These are phyloP conservation scores for Autographa gamma DNA, from an alignment of 2,888 invertebrate species.

Conservation along the genomic window DNA sequence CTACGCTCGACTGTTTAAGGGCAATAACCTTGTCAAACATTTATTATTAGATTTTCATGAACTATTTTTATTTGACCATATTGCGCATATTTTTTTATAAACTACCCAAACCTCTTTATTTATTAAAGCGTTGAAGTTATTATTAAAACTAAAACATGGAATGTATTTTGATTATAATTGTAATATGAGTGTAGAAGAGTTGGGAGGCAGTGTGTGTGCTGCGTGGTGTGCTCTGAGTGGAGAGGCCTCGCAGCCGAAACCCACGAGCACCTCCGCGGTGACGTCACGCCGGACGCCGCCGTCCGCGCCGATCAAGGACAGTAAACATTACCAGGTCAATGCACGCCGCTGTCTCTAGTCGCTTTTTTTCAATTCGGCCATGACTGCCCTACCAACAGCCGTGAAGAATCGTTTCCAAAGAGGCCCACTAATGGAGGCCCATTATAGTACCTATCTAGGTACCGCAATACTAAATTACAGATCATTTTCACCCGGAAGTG, in stretches of 20 bases:
- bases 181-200: slow-evolving; percentile 6
- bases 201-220: slow-evolving; percentile 18
- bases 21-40: slow-evolving; percentile 41
- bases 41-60: slow-evolving; percentile 43
- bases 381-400: slow-evolving; percentile 76
- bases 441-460: slow-evolving; percentile 48
- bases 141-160: neutral
- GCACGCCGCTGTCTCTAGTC: slow-evolving; percentile 82
- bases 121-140: slow-evolving; percentile 14
- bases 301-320: slow-evolving; percentile 83
- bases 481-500: slow-evolving; percentile 52
- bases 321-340: slow-evolving; percentile 88
- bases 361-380: slow-evolving; percentile 75
- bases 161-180: neutral
- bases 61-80: slow-evolving; percentile 46
- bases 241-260: slow-evolving; percentile 78
- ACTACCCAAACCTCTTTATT: slow-evolving; percentile 17
- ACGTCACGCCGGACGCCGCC: slow-evolving; percentile 77
- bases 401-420: slow-evolving; percentile 67
- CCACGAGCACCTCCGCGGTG: slow-evolving; percentile 85
- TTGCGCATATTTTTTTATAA: slow-evolving; percentile 12
- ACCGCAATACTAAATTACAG: slow-evolving; percentile 35
- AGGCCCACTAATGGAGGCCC: slow-evolving; percentile 68
- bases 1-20: slow-evolving; percentile 39
- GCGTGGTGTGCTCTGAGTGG: slow-evolving; percentile 14